A percentile compares a stretch with the other conserved stretches of the same genome.
Evolutionary conservation across 2,113 vertebrate genomes (phyloP).

Genomic region (Hippolais icterina): DNA sequence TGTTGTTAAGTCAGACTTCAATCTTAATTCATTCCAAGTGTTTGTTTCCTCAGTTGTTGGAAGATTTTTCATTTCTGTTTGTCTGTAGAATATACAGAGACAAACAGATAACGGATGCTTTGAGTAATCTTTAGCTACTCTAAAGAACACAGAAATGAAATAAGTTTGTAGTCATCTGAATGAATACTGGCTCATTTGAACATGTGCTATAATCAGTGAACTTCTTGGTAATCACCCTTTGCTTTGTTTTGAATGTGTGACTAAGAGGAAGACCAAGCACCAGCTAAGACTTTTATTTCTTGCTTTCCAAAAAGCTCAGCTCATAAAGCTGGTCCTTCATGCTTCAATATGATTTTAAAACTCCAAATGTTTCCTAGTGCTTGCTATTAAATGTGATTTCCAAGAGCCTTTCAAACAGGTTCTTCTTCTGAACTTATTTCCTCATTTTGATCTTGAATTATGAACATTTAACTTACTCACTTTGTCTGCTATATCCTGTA

Average conservation of each 20-base stretch:
- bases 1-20: not conserved
- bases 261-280: not conserved
- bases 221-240: not conserved
- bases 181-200: not conserved
- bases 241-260: not conserved
- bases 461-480: not conserved
- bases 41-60: not conserved
- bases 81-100: not conserved
- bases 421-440: not conserved
- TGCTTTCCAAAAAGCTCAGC: not conserved
- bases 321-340: not conserved
- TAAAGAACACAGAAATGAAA: not conserved
- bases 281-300: not conserved
- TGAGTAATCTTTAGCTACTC: not conserved
- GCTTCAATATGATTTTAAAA: not conserved
- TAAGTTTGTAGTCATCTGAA: not conserved
- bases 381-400: not conserved
- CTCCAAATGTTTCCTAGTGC: not conserved
- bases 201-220: accelerated
- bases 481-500: not conserved
- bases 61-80: not conserved
- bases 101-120: not conserved
- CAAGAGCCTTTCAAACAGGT: not conserved
- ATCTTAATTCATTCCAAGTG: not conserved
- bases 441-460: not conserved